phyloP scores from a whole-genome alignment of 2,888 invertebrate species.

The Tachina grossa region DNA sequence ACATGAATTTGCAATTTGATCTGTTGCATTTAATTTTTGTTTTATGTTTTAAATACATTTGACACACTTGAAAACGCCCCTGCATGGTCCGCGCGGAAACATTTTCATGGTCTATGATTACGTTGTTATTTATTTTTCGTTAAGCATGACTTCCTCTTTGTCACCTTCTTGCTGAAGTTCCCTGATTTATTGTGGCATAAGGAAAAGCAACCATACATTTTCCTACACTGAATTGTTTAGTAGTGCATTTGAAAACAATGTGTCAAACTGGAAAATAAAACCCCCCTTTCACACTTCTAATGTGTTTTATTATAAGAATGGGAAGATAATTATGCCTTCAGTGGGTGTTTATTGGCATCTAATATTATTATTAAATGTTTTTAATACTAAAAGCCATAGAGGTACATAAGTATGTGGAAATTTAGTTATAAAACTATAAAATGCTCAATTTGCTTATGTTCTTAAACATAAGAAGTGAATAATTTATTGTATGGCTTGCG shows the following conservation, averaged over 20 bases:
- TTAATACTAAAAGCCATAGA: background rate
- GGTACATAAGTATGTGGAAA: background rate
- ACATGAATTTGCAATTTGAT: background rate
- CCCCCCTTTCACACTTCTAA: slow-evolving; percentile 23
- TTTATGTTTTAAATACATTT: slow-evolving; percentile 45
- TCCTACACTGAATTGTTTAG: slow-evolving; percentile 9
- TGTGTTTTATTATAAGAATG: slow-evolving; percentile 24
- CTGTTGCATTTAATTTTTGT: slow-evolving; percentile 19
- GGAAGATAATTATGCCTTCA: slow-evolving; percentile 55
- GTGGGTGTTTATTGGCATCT: slow-evolving; percentile 52
- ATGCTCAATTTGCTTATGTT: background rate
- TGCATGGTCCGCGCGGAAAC: slow-evolving; percentile 15
- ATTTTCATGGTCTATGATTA: slow-evolving; percentile 38
- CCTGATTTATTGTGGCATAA: background rate
- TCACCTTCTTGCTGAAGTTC: slow-evolving; percentile 51
- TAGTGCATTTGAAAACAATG: slow-evolving; percentile 20
- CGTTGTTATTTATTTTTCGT: slow-evolving; percentile 39
- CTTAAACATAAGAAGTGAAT: too few relatives aligned
- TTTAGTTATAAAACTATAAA: slow-evolving; percentile 16
- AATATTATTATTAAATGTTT: background rate
- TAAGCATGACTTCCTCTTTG: slow-evolving; percentile 40
- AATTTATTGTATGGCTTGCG: too few relatives aligned
- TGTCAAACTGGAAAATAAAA: slow-evolving; percentile 20
- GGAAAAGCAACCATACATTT: slow-evolving; percentile 45
- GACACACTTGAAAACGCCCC: slow-evolving; percentile 54